Percentiles rank a stretch among this genome's conserved stretches.
Conservation (phyloP, 1,140 invertebrate species). For the Glossosoma conforme region DNA sequence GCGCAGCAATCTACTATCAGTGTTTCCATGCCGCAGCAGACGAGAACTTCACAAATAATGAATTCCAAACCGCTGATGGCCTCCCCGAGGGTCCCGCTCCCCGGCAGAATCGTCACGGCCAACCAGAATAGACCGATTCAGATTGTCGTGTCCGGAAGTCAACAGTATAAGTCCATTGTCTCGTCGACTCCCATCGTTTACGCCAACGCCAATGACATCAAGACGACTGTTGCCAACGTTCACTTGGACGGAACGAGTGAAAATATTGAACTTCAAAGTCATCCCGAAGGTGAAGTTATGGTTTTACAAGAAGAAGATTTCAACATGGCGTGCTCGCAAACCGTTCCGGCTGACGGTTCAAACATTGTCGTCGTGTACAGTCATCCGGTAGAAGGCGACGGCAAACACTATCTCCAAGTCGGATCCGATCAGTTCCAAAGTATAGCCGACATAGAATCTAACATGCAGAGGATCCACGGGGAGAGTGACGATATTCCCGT, state of each 20-base stretch:
- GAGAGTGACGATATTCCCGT: conserved; percentile 15
- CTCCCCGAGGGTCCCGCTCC: conserved; percentile 3
- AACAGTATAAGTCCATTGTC: conserved; percentile 47
- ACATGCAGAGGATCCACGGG: conserved; percentile 20
- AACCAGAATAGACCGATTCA: conserved; percentile 42
- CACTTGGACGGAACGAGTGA: conserved; percentile 1
- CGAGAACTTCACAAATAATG: conserved; percentile 13
- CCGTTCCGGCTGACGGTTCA: conserved; percentile 46
- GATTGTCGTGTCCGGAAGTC: conserved; percentile 47
- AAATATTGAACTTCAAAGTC: conserved; percentile 3
- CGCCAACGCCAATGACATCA: conserved; percentile 8
- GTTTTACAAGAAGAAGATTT: conserved; percentile 46
- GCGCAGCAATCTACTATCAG: conserved; percentile 10
- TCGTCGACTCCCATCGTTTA: conserved; percentile 40
- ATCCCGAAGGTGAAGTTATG: conserved; percentile 32
- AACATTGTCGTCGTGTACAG: conserved; percentile 60
- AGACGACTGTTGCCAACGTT: conserved; percentile 6
- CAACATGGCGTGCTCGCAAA: conserved; percentile 42
- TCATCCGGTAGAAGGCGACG: conserved; percentile 50
- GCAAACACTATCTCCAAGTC: conserved; percentile 45
- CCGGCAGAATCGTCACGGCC: conserved; percentile 2
- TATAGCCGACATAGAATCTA: conserved; percentile 22
- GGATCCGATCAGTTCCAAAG: conserved; percentile 25
- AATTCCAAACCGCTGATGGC: conserved; percentile 2
- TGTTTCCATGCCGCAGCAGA: conserved; percentile 2